phyloP scores from a whole-genome alignment of 1,140 invertebrate genomes.

The Anastatus disparis region DNA sequence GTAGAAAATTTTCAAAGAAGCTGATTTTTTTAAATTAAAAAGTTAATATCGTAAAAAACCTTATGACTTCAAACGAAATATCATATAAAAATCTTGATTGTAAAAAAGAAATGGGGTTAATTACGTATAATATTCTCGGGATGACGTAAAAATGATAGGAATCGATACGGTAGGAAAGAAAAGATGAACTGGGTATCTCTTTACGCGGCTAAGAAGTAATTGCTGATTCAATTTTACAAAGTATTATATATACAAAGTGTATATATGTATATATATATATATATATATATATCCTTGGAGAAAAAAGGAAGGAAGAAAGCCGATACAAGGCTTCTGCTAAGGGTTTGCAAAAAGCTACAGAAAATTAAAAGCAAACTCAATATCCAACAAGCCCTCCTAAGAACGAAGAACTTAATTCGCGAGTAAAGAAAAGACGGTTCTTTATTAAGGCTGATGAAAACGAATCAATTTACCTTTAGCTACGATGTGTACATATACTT shows the following conservation, averaged over 20 bases:
- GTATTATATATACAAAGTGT: background rate
- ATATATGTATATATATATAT: too few relatives aligned
- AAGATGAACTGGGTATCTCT: background rate
- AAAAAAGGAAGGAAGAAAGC: too few relatives aligned
- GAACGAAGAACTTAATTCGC: slow-evolving; percentile 13
- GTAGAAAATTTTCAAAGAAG: too few relatives aligned
- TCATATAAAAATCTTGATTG: too few relatives aligned
- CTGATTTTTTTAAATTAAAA: too few relatives aligned
- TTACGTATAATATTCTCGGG: background rate
- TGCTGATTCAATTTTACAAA: slow-evolving; percentile 18
- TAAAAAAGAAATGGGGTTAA: too few relatives aligned
- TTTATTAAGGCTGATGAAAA: slow-evolving; percentile 16
- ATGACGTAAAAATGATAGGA: slow-evolving; percentile 16
- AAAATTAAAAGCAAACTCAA: slow-evolving; percentile 25
- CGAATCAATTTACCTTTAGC: slow-evolving; percentile 4
- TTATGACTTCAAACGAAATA: too few relatives aligned
- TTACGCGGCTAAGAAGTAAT: background rate
- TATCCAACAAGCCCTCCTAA: background rate
- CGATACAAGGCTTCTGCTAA: background rate
- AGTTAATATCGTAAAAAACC: too few relatives aligned
- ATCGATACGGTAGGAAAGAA: background rate
- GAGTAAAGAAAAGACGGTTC: slow-evolving; percentile 11
- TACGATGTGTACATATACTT: too few relatives aligned
- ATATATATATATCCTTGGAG: too few relatives aligned
- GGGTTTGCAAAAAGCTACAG: background rate